phyloP scores from a whole-genome alignment of 2,797 vertebrate species.

The Miichthys miiuy region DNA sequence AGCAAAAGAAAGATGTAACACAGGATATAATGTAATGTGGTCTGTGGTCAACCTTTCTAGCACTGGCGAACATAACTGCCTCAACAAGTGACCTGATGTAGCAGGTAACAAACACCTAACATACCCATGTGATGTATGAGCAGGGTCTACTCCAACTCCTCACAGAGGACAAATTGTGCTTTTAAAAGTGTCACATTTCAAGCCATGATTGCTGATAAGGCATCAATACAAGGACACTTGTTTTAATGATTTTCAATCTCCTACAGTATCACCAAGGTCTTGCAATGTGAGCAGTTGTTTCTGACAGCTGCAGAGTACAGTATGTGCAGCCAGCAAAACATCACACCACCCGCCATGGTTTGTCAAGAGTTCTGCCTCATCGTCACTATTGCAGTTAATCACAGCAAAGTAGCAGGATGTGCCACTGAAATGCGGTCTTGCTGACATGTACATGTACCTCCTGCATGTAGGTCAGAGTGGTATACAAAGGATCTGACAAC shows the following conservation, averaged over 20 bases:
- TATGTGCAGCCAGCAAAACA: slow-evolving; percentile 50
- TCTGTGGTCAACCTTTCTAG: neutral
- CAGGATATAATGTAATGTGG: neutral
- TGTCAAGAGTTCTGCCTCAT: slow-evolving; percentile 38
- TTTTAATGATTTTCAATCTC: slow-evolving; percentile 15
- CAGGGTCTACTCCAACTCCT: neutral
- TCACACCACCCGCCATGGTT: slow-evolving; percentile 33
- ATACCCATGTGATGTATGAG: neutral
- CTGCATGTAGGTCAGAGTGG: neutral
- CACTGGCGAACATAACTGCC: neutral
- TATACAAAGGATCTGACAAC: neutral
- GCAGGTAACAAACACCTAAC: too few relatives aligned
- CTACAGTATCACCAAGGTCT: neutral
- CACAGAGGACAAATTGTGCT: neutral
- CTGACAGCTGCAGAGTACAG: slow-evolving; percentile 73
- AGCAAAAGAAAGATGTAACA: neutral
- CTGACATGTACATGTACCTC: neutral
- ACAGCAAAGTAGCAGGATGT: neutral
- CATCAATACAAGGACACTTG: neutral
- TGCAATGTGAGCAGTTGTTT: slow-evolving; percentile 67
- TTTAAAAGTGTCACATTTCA: slow-evolving; percentile 1
- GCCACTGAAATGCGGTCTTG: slow-evolving; percentile 1
- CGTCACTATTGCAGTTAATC: slow-evolving; percentile 1
- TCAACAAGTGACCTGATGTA: neutral
- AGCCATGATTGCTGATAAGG: neutral